Evolutionary conservation across 2,113 vertebrate genomes (phyloP).

Genomic region (Cinclus mexicanus): DNA sequence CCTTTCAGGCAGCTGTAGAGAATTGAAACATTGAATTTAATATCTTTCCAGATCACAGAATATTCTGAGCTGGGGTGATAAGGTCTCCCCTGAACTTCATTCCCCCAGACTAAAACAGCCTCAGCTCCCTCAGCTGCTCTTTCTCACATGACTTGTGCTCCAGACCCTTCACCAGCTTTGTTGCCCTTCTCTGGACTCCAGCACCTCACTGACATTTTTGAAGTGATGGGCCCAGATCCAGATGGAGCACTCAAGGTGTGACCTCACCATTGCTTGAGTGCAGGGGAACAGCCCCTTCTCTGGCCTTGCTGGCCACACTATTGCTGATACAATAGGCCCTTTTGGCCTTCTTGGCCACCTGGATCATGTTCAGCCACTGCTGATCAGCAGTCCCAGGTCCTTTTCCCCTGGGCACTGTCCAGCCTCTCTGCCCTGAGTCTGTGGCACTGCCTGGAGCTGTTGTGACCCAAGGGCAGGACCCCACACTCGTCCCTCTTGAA

Average conservation of each 20-base stretch:
- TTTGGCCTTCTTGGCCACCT: not conserved
- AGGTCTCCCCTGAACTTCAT: not conserved
- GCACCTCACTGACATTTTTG: not conserved
- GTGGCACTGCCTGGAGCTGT: not conserved
- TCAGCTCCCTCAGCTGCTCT: not conserved
- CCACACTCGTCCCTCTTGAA: not conserved
- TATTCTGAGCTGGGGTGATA: not conserved
- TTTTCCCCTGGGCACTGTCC: not conserved
- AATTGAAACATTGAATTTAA: not conserved
- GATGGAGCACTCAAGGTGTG: rapidly evolving
- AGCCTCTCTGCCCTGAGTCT: too few species aligned
- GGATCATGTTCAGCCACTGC: not conserved
- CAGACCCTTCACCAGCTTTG: not conserved
- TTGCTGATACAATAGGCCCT: not conserved
- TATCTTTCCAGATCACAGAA: not conserved
- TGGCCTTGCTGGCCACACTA: not conserved
- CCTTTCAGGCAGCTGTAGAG: not conserved
- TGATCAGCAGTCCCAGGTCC: rapidly evolving
- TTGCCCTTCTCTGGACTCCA: not conserved
- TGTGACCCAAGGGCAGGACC: not conserved
- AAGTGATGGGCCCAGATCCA: too few species aligned
- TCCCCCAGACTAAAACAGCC: not conserved
- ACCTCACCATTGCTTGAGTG: rapidly evolving
- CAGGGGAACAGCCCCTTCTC: rapidly evolving
- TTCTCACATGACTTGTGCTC: not conserved